Base-by-base conservation (phyloP, 1,140 invertebrate genomes). In the Batillaria attramentaria region DNA sequence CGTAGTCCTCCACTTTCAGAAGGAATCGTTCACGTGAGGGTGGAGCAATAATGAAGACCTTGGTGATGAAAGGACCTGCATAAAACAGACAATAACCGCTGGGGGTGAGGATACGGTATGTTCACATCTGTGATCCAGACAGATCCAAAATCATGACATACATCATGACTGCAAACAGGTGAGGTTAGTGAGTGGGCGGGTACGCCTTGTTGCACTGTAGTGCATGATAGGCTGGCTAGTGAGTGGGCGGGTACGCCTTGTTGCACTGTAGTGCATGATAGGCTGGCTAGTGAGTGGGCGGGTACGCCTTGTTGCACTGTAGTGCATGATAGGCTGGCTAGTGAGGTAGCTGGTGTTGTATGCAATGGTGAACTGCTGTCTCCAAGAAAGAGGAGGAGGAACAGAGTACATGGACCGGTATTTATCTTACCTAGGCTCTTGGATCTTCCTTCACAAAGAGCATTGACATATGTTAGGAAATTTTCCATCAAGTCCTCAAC, bases 21-120 rank as follows among this genome's bases (percentile, higher is more conserved):
- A 78, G n/a, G 79, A 89, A 87, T 24, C 75, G 39, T 66, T 89
- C 87, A 16, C 70, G 66, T 3, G 87, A 89, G 37, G 87, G 87
- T 16, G 87, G 86, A 28, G 85, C 84, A 28, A 85, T 81, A 39
- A 89, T 43, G 31, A 43, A 42, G 3, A 84, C 69, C 42, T 84
- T 80, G 31, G 80, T 78, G 28, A 89, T 81, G 62, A 87, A 81
- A 16, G 81, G 81, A 69, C 80, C 87, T 88, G 81, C 39, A 80
- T 81, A 81, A 33, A 54, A 50, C 72, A 43, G 35, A 70, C 24
- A 46, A 39, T 13, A 33, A 13, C 46, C 24, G 46, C 13, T 50
- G 46, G 10, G 46, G n/a, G n/a, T n/a, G n/a, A n/a, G n/a, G n/a
- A n/a, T n/a, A n/a, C n/a, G n/a, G n/a, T n/a, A n/a, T n/a, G n/a